Evolutionary conservation across 2,797 vertebrate species (phyloP), one percentile per base, ranked within the genome.

Genomic region (Gallinago nigripennis): DNA sequence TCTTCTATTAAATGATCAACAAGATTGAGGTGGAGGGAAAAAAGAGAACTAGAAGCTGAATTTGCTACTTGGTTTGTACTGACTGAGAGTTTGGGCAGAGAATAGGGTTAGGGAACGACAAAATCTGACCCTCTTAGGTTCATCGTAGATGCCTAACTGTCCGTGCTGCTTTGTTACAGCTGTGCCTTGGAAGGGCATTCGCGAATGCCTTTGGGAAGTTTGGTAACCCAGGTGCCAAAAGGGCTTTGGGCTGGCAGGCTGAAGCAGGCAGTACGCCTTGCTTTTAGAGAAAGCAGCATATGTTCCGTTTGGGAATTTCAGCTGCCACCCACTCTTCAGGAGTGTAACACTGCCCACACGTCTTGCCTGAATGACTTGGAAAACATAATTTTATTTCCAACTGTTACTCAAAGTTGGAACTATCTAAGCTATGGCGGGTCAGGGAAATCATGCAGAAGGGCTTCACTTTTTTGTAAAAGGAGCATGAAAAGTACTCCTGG

Each of bases 341-440:
- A 94, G 73, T 33, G 37, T 68, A 86, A 45, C 66, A 24, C 86
- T 94, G 86, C 91, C 86, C 93, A 91, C 94, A 91, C 9, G 8
- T 88, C 89, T 96, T 95, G 89, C 87, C 90, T 94, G 90, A 91
- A 75, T 88, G 81, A 88, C 68, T 96, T 79, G 48, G 64, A 68
- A 90, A 77, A 86, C 73, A 33, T 63, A 93, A 82, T 92, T 90
- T 73, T 94, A 80, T 92, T 94, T 92, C 85, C 53, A 84, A 92
- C 88, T 88, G 51, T 86, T 92, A 76, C 87, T 92, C 64, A 77
- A 65, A 79, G 65, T 84, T 91, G 64, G 81, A 96, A 45, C 9
- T 35, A 28, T 54, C 48, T 69, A 28, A 95, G 63, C 43, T 70
- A 1, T 39, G 58, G 25, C 8, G 48, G 92, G 58, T 84, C 73